A percentile compares a stretch with the other conserved stretches of the same genome.
Evolutionary conservation across 2,113 vertebrate genomes (phyloP).

Genomic region (Semicossyphus pulcher): DNA sequence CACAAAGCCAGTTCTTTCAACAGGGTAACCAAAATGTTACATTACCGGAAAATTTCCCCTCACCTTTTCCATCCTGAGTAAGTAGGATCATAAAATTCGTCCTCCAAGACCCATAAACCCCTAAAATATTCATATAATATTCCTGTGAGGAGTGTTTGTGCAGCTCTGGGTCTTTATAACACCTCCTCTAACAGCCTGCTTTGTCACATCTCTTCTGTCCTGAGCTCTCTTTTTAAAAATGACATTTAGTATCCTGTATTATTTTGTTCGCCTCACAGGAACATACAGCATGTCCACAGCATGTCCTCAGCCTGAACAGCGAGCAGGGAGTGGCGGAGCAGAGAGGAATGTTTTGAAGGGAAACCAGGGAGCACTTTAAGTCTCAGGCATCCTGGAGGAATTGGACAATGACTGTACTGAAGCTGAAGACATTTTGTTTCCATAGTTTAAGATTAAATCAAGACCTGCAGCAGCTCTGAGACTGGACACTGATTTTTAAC

Average conservation of each 20-base stretch:
- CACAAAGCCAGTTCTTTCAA: too few relatives aligned
- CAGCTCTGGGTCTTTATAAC: too few relatives aligned
- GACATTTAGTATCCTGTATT: background rate
- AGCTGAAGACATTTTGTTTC: slow-evolving; percentile 23
- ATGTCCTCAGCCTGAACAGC: slow-evolving; percentile 26
- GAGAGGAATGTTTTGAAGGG: slow-evolving; percentile 27
- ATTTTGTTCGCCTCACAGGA: background rate
- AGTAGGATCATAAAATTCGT: background rate
- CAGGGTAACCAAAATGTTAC: background rate
- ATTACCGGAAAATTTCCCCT: background rate
- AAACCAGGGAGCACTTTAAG: slow-evolving; percentile 22
- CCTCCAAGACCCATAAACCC: background rate
- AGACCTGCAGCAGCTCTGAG: background rate
- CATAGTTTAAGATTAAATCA: background rate
- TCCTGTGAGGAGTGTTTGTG: background rate
- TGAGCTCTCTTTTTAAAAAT: too few relatives aligned
- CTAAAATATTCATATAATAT: background rate
- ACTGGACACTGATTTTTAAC: background rate
- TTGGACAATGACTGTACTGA: slow-evolving; percentile 12
- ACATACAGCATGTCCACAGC: slow-evolving; percentile 30
- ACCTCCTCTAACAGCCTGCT: background rate
- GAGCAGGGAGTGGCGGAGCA: slow-evolving; percentile 57
- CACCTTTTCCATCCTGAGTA: slow-evolving; percentile 2
- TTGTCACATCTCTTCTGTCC: background rate
- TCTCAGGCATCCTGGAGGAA: slow-evolving; percentile 18